Evolutionary conservation across 2,888 invertebrate genomes (phyloP), one percentile per base, ranked within the genome.

Genomic region (Leptinotarsa tumamoca): DNA sequence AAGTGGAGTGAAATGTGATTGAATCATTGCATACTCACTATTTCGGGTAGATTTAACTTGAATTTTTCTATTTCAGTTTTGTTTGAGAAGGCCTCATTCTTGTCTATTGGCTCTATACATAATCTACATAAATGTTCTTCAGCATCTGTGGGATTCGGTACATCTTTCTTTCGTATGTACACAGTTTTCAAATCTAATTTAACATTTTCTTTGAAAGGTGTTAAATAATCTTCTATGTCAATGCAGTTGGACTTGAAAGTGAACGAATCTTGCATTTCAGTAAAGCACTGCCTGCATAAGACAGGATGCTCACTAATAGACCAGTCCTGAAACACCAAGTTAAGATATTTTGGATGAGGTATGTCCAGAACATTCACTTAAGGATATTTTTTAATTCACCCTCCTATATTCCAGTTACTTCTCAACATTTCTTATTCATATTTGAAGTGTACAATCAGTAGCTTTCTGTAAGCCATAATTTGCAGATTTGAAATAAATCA

Each of bases 201-300:
- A 21, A 58, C 17, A 49, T 58, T 56, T 21, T 21, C 21, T 23
- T 27, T 54, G 70, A 33, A 70, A 21, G 70, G 49, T 27, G 58
- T 70, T 43, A 70, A 70, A 49, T 33, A 70, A 18, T 70, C 70
- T 58, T 70, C 70, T 18, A 56, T 33, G 4, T 70, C 51, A 50
- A 70, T 27, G 43, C 70, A 70, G 33, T 70, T 70, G 7, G 70
- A 70, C 27, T 70, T 70, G 70, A 70, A 70, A 14, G 49, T n/a
- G 21, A 70, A 70, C 3, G 15, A 61, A 58, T 70, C 58, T 23
- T 58, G 33, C 58, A 70, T n/a, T 61, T 49, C 18, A 7, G n/a
- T 70, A 5, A 54, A 27, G 56, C 70, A 70, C 43, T 27, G 14
- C 5, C 18, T 21, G 43, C 70, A 70, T 17, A 50, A 49, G 2